These are phyloP conservation scores for Austrolebias charrua DNA, from an alignment of 2,797 vertebrate species.

Conservation along the genomic window DNA sequence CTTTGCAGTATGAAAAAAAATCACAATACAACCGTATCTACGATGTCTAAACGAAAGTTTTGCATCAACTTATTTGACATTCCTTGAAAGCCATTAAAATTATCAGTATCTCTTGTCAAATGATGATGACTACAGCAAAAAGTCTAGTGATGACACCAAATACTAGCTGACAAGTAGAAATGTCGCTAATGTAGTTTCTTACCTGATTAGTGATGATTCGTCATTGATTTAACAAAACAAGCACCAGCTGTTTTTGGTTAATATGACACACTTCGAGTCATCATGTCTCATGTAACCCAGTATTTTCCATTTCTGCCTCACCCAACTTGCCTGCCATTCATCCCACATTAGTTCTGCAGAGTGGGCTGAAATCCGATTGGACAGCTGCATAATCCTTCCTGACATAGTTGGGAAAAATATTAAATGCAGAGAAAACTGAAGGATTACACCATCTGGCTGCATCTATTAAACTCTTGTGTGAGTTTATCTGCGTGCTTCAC, in stretches of 20 bases:
- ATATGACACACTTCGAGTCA: slow-evolving; percentile 1
- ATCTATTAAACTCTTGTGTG: slow-evolving; percentile 30
- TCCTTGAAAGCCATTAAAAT: no score
- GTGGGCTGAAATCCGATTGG: slow-evolving; percentile 69
- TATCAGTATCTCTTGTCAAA: no score
- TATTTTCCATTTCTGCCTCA: slow-evolving; percentile 38
- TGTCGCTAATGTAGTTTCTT: slow-evolving; percentile 21
- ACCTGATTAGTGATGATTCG: slow-evolving; percentile 45
- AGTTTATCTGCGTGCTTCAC: slow-evolving; percentile 25
- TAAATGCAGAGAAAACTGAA: slow-evolving; percentile 61
- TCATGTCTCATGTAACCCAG: slow-evolving; percentile 6
- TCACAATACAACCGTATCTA: no score
- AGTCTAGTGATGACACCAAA: not conserved
- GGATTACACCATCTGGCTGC: slow-evolving; percentile 77
- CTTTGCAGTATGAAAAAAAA: no score
- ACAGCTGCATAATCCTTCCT: slow-evolving; percentile 70
- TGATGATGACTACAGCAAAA: no score
- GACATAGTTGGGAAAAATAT: slow-evolving; percentile 58
- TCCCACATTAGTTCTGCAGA: slow-evolving; percentile 57
- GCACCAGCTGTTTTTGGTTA: not conserved
- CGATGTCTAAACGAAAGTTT: no score
- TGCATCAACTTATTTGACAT: no score
- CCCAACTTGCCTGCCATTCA: slow-evolving; percentile 58
- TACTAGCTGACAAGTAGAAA: not conserved
- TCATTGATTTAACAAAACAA: not conserved